Evolutionary conservation across 2,888 invertebrate species (phyloP), one percentile per base, ranked within the genome.

Genomic region (Thereva nobilitata): DNA sequence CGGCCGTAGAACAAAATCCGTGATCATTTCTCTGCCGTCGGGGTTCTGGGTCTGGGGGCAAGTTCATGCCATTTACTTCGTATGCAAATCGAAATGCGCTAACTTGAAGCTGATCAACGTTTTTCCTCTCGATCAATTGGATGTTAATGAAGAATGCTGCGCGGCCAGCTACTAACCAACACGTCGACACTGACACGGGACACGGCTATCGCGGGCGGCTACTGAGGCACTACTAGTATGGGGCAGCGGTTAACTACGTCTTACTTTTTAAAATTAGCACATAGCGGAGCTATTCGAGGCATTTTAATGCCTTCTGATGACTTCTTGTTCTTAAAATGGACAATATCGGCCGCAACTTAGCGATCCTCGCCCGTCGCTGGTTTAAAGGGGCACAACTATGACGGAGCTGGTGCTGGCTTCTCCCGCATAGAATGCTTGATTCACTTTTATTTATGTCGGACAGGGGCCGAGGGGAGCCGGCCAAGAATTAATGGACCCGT

Each of bases 201-300:
- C 23, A 23, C 23, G 23, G 42, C 64, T 42, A 54, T 42, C 34
- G 37, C 54, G 41, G n/a, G 53, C 53, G 53, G n/a, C 10, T 38
- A 53, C 53, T 40, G 53, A 4, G 23, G 23, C 23, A 23, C 23
- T 23, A 23, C 23, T 23, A 23, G 53, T 38, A 40, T 37, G 50
- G 12, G 61, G 41, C 40, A 34, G 44, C 41, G 41, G 53, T 23
- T 12, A 59, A 66, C 59, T 66, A 54, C 66, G 66, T 59, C 66
- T 47, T 66, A 66, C 59, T 66, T 52, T 59, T 34, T 59, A 59
- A 66, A 59, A 59, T 66, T 66, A 66, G 66, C 66, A 66, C 66
- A 66, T 41, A 12, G 59, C 50, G 50, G 44, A 66, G 52, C 40
- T 59, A 66, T 59, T 59, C 53, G 52, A 57, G 57, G 59, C 40